Percentiles rank a stretch among this genome's conserved stretches.
phyloP scores from a whole-genome alignment of 2,888 invertebrate species.

The Parnassius mnemosyne region DNA sequence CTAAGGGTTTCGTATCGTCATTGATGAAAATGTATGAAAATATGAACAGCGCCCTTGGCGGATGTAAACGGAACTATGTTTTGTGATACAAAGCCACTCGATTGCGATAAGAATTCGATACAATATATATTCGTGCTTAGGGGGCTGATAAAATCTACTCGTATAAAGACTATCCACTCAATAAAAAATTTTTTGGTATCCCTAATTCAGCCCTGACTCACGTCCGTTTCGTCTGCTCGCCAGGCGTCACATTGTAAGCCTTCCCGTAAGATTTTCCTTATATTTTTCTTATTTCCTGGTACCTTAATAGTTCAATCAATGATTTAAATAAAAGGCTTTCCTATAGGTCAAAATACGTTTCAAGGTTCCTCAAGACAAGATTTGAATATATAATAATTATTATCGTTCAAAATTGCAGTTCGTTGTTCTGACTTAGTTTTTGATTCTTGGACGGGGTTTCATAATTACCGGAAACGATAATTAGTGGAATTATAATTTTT shows the following conservation, averaged over 20 bases:
- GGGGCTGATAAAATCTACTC: too few relatives aligned
- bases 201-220: slow-evolving; percentile 20
- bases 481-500: too few relatives aligned
- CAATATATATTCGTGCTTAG: too few relatives aligned
- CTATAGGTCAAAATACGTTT: slow-evolving; percentile 6
- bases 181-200: slow-evolving; percentile 2
- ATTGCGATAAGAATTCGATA: too few relatives aligned
- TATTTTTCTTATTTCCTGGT: slow-evolving; percentile 50
- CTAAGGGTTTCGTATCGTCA: too few relatives aligned
- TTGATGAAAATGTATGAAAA: too few relatives aligned
- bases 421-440: background rate
- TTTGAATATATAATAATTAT: background rate
- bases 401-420: background rate
- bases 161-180: background rate
- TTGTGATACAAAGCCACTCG: too few relatives aligned
- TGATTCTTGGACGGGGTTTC: background rate
- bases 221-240: slow-evolving; percentile 10
- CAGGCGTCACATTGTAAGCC: slow-evolving; percentile 12
- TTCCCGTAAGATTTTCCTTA: slow-evolving; percentile 50
- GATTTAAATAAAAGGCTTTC: slow-evolving; percentile 1
- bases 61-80: too few relatives aligned
- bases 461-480: slow-evolving; percentile 3
- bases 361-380: slow-evolving; percentile 5
- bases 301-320: slow-evolving; percentile 25
- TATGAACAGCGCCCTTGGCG: too few relatives aligned